Conservation (phyloP, 2,113 vertebrate species). For the Ctenomys sociabilis region DNA sequence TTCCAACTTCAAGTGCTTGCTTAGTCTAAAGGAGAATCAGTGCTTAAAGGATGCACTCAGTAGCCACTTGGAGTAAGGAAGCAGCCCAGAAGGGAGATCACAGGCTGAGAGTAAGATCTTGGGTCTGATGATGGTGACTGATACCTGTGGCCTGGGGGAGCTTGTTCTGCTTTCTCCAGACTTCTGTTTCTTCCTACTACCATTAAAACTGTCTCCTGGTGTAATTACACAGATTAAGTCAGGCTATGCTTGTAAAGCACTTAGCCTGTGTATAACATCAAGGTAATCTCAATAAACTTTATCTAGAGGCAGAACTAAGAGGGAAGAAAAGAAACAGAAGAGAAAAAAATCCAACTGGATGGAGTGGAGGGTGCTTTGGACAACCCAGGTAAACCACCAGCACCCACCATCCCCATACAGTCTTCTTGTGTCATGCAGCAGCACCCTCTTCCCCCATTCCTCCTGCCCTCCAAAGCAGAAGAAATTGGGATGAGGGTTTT, state of each 20-base stretch:
- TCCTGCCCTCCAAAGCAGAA: not conserved
- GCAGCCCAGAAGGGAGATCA: not conserved
- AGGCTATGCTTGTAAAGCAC: not conserved
- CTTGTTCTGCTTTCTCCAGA: not conserved
- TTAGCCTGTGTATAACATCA: not conserved
- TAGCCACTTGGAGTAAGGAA: not conserved
- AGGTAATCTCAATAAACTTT: not conserved
- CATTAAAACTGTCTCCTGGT: not conserved
- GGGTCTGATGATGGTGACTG: not conserved
- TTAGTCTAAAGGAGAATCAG: not conserved
- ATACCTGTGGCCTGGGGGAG: not conserved
- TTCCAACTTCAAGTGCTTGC: not conserved
- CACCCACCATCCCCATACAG: no score
- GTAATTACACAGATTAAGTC: not conserved
- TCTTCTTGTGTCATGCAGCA: not conserved
- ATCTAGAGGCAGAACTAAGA: not conserved
- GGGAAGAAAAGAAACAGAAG: not conserved
- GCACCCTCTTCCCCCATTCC: not conserved
- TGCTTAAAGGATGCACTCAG: not conserved
- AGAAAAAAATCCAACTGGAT: not conserved
- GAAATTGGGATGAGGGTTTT: not conserved
- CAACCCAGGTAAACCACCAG: not conserved
- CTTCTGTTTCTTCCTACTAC: not conserved
- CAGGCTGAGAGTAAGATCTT: not conserved
- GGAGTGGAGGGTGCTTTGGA: not conserved